Conservation (phyloP, 2,888 invertebrate species). For the Apeira syringaria region DNA sequence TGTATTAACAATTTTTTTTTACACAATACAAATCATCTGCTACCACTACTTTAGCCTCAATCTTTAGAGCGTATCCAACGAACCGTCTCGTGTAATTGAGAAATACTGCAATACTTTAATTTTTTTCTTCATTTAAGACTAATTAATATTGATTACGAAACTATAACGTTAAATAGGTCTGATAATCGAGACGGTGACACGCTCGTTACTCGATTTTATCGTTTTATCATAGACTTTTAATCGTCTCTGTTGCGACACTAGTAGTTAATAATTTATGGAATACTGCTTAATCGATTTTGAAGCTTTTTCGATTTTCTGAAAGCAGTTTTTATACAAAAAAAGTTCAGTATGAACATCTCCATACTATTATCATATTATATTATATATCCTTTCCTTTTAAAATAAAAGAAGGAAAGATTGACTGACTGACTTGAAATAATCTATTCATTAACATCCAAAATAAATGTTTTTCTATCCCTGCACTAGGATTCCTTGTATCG, state of each 20-base stretch:
- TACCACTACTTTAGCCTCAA: slow-evolving; percentile 21
- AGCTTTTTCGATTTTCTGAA: not conserved
- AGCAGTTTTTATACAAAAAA: no score
- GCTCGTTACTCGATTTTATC: slow-evolving; percentile 39
- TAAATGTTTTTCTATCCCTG: no score
- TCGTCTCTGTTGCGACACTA: slow-evolving; percentile 14
- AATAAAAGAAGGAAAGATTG: no score
- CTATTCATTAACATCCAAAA: no score
- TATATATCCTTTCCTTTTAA: no score
- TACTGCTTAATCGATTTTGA: slow-evolving; percentile 3
- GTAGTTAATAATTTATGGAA: slow-evolving; percentile 12
- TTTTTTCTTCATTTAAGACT: slow-evolving; percentile 51
- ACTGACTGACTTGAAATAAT: no score
- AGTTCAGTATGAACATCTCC: no score
- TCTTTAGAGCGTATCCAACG: slow-evolving; percentile 22
- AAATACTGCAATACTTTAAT: slow-evolving; percentile 35
- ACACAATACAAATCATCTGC: no score
- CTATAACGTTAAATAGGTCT: slow-evolving; percentile 41
- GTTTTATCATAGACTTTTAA: slow-evolving; percentile 22
- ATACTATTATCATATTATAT: no score
- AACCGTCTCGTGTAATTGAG: slow-evolving; percentile 34
- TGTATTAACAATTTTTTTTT: no score
- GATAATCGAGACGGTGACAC: slow-evolving; percentile 41
- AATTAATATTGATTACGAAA: slow-evolving; percentile 65
- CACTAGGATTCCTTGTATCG: no score